These are phyloP conservation scores for Callaeas wilsoni DNA, from an alignment of 2,113 vertebrate species.

Conservation along the genomic window DNA sequence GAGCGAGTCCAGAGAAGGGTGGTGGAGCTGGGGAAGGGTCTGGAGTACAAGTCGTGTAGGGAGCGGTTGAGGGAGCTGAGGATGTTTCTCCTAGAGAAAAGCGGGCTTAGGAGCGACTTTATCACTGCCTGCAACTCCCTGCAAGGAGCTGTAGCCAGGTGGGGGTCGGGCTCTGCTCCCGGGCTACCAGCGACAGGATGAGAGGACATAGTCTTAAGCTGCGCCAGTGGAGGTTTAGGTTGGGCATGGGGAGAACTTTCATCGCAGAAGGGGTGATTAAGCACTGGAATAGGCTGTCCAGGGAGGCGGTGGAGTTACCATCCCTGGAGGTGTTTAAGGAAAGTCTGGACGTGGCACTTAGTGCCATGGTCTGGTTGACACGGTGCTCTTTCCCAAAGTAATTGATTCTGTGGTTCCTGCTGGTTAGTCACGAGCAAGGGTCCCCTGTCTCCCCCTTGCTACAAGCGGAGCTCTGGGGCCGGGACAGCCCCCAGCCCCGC, in stretches of 20 bases:
- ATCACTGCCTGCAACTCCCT: neutral
- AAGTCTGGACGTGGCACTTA: neutral
- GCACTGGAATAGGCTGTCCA: neutral
- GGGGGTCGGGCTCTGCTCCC: neutral
- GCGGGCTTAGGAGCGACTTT: neutral
- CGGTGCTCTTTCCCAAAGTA: neutral
- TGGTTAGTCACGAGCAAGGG: too few relatives aligned
- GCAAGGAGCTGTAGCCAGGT: neutral
- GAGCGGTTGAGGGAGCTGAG: neutral
- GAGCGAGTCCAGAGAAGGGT: neutral
- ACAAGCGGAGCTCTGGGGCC: neutral
- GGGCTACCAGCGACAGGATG: neutral
- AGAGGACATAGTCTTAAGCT: neutral
- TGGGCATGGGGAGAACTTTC: neutral
- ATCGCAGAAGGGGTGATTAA: neutral
- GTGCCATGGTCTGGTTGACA: neutral
- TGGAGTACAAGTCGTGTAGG: neutral
- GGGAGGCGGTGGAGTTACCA: neutral
- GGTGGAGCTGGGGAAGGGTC: neutral
- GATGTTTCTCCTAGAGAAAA: neutral
- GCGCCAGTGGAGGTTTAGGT: neutral
- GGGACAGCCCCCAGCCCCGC: too few relatives aligned
- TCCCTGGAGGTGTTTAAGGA: neutral
- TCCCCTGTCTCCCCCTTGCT: rapidly evolving
- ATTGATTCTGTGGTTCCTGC: neutral